These are phyloP conservation scores for Enoplolaimus lenunculus DNA, from an alignment of 2,888 invertebrate genomes.

Conservation along the genomic window DNA sequence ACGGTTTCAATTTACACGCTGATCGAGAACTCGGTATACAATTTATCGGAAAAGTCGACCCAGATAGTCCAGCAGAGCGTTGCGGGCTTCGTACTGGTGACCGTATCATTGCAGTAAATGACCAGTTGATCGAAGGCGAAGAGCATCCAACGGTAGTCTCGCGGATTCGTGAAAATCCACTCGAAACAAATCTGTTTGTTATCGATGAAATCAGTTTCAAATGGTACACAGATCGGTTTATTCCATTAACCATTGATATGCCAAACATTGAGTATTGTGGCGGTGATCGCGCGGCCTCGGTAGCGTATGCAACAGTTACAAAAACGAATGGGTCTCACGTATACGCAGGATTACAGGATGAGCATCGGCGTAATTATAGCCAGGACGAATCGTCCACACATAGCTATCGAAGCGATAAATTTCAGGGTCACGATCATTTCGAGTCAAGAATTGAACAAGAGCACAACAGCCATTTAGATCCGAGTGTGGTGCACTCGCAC, in stretches of 20 bases:
- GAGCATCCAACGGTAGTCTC: conserved; percentile 51
- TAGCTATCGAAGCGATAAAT: no score
- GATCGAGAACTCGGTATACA: conserved; percentile 59
- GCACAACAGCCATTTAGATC: no score
- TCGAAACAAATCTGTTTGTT: conserved; percentile 76
- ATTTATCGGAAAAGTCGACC: conserved; percentile 34
- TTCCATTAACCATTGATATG: conserved; percentile 21
- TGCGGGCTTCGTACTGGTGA: conserved; percentile 33
- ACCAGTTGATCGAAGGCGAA: conserved; percentile 31
- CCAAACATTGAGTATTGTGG: conserved; percentile 12
- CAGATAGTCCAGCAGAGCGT: conserved; percentile 27
- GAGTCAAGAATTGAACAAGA: no score
- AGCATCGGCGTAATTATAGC: no score
- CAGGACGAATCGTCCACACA: no score
- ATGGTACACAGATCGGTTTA: conserved; percentile 51
- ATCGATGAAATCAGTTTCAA: conserved; percentile 60
- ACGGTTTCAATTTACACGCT: conserved; percentile 89
- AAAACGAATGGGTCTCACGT: no score
- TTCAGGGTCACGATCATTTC: no score
- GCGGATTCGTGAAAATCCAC: conserved; percentile 69
- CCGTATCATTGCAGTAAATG: conserved; percentile 38
- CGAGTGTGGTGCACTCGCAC: no score
- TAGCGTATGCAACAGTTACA: no score
- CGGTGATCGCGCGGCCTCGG: no score
- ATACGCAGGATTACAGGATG: no score